Base-by-base conservation (phyloP, 1,140 invertebrate genomes). In the Lepeophtheirus salmonis region DNA sequence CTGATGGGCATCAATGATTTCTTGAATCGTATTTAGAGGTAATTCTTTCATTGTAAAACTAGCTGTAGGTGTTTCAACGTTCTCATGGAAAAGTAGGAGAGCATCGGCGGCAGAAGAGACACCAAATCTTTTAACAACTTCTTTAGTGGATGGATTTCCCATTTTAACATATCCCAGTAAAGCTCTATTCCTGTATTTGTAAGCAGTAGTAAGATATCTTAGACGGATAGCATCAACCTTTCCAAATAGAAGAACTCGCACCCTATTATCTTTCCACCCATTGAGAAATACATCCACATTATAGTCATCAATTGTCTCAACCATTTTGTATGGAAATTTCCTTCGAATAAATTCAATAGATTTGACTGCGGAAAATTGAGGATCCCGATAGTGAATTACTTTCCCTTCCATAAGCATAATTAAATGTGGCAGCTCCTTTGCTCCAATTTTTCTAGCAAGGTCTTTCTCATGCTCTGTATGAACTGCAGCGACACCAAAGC, bases 201-300 rank as follows among this genome's bases (percentile, higher is more conserved):
- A 92, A 0, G 89, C 89, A 30, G 83, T 79, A n/a, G 91, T 76
- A 57, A 94, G 72, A n/a, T 95, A 95, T 51, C 90, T 72, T 21
- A 94, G 73, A 30, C 86, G 78, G 4, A 60, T 22, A 2, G 23
- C 16, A 14, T 60, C 30, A 14, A 20, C 20, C 26, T 81, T 82
- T 65, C 87, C 84, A 70, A 95, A 88, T 65, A 96, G 82, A 26
- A 96, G 71, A 22, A 83, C 88, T 58, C 90, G 78, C 48, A 96
- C 85, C 70, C 80, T 78, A 71, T 96, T 96, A 72, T 96, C 90
- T 54, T 77, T 74, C 83, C 90, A 96, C 86, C 30, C 86, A 56
- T 78, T 78, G 0, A 96, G 73, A 69, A 95, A 96, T 2, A 72
- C 72, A 50, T 87, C 79, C 50, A 86, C 72, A 67, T 83, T 86